These are phyloP conservation scores for Carlito syrichta DNA, from an alignment of 2,113 vertebrate genomes.

Conservation along the genomic window DNA sequence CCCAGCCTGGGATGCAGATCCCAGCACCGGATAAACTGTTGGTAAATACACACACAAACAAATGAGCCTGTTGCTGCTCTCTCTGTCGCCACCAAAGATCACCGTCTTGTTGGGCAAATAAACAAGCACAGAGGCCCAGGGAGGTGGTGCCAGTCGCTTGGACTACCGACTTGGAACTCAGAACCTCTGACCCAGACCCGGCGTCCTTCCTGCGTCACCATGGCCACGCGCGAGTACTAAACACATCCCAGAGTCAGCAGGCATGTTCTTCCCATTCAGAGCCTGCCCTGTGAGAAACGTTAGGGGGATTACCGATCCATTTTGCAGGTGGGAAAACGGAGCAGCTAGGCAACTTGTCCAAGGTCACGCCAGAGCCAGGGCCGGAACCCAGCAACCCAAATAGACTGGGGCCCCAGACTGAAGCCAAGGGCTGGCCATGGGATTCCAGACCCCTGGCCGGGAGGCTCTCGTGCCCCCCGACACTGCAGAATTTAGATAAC, in stretches of 20 bases:
- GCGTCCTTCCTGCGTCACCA: accelerated
- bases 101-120: accelerated
- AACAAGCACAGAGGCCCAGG: background rate
- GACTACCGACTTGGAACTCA: background rate
- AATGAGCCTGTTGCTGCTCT: accelerated
- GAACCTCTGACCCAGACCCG: background rate
- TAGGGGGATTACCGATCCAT: background rate
- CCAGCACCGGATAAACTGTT: accelerated
- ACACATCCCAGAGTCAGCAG: accelerated
- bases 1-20: accelerated
- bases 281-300: background rate
- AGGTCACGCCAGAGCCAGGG: background rate
- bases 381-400: background rate
- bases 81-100: accelerated
- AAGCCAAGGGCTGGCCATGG: background rate
- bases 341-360: background rate
- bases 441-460: background rate
- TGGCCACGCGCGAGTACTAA: accelerated
- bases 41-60: background rate
- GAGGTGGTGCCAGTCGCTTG: accelerated
- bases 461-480: accelerated
- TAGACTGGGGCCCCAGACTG: accelerated
- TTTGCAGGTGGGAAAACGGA: background rate
- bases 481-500: background rate
- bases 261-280: background rate